Base-by-base conservation (phyloP, 2,888 invertebrate genomes). In the Cacoxenus indagator region DNA sequence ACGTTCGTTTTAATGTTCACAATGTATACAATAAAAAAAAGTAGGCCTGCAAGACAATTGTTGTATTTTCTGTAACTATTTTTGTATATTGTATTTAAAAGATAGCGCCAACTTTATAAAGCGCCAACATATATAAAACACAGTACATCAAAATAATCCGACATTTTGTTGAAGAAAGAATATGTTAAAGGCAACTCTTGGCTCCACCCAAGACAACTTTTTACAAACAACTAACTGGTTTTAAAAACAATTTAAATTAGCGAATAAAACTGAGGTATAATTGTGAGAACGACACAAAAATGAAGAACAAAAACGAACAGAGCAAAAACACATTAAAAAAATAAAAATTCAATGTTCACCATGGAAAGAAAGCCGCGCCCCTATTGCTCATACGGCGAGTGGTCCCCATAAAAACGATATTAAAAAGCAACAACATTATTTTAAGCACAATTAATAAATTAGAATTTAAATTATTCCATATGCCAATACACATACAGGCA, bases 221-320 rank as follows among this genome's bases (percentile, higher is more conserved):
- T 59, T 61, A 61, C 37, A 37, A 61, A 61, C 73, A 75, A 76
- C 77, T 84, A 83, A 84, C 80, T 84, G 80, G 84, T 80, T 80
- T 83, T 78, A 80, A 83, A 77, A 80, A 80, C 71, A 76, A 84
- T 69, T 84, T 80, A 84, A 80, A 80, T 80, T 83, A 80, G 80
- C 80, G 84, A 83, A 80, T 84, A 84, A 80, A 80, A 80, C 77
- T 84, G 77, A 83, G 17, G 29, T 51, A 83, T 81, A 84, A 83
- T 11, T 81, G 79, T 79, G 76, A 81, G 83, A 83, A 80, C 77
- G 64, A 14, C 54, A 55, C 31, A 6, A 54, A 68, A 29, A 65
- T 9, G 66, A 1, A 24, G 22, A 48, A 48, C 43, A 26, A 43
- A 29, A 37, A 5, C 54, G 43, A 24, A 65, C 43, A 65, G 37